Percentiles rank a stretch among this genome's conserved stretches.
phyloP scores from a whole-genome alignment of 2,888 invertebrate species.

The Glaucopsyche alexis region DNA sequence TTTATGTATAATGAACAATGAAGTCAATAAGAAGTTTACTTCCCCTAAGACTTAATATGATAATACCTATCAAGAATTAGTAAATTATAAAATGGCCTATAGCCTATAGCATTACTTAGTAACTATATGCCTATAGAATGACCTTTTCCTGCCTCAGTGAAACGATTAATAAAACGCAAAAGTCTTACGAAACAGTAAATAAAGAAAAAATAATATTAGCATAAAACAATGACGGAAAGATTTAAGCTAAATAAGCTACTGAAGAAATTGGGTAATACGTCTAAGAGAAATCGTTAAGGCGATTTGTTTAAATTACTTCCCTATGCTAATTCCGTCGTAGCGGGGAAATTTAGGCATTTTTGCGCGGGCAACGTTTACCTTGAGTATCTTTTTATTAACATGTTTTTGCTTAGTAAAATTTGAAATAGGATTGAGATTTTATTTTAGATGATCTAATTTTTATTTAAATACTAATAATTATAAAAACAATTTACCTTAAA shows the following conservation, averaged over 20 bases:
- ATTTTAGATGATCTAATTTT: background rate
- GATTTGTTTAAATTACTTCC: conserved; percentile 75
- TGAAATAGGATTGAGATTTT: background rate
- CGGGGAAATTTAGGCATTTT: conserved; percentile 18
- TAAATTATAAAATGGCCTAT: too few relatives aligned
- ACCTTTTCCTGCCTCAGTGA: background rate
- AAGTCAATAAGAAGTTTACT: too few relatives aligned
- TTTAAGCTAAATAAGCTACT: conserved; percentile 31
- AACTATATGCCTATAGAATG: too few relatives aligned
- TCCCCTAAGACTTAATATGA: too few relatives aligned
- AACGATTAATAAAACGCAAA: background rate
- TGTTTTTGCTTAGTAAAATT: background rate
- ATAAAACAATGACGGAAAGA: conserved; percentile 15
- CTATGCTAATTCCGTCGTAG: conserved; percentile 61
- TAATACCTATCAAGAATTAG: too few relatives aligned
- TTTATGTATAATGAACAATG: too few relatives aligned
- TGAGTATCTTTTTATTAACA: conserved; percentile 9
- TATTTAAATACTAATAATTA: too few relatives aligned
- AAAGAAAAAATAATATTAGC: conserved; percentile 7
- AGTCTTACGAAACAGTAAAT: background rate
- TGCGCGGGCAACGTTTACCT: conserved; percentile 4
- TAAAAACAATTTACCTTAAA: too few relatives aligned
- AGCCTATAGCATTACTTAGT: too few relatives aligned
- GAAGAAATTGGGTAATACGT: conserved; percentile 60
- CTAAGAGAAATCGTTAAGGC: conserved; percentile 70